phyloP scores from a whole-genome alignment of 2,797 vertebrate species.

The Lutra lutra region DNA sequence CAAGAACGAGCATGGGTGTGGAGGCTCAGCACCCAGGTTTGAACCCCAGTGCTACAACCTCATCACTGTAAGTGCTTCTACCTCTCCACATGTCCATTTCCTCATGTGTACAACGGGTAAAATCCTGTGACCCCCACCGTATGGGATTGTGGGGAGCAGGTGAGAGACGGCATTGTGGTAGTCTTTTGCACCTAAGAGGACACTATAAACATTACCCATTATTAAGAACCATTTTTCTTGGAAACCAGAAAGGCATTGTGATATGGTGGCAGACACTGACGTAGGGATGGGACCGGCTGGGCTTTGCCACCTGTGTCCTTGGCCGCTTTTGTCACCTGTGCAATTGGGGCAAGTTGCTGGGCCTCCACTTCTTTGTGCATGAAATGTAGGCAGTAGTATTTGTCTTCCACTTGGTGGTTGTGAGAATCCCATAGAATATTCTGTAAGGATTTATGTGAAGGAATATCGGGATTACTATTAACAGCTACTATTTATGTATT shows the following conservation, averaged over 20 bases:
- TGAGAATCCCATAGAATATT: background rate
- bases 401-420: background rate
- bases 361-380: background rate
- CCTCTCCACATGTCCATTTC: background rate
- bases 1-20: background rate
- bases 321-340: background rate
- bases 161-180: rapidly evolving
- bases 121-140: background rate
- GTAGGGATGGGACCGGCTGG: background rate
- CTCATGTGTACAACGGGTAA: background rate
- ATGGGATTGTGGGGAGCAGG: background rate
- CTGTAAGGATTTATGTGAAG: background rate
- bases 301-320: background rate
- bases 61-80: background rate
- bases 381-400: background rate
- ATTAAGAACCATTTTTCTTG: background rate
- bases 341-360: background rate
- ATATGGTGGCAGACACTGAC: background rate
- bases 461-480: background rate
- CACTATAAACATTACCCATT: background rate
- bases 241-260: background rate
- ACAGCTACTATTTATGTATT: background rate
- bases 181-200: background rate
- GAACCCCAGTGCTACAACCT: background rate
- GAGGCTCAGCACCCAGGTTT: background rate